Percentiles rank a stretch among this genome's conserved stretches.
These are phyloP conservation scores for Branchipolynoe longqiensis DNA, from an alignment of 2,888 invertebrate genomes.

Conservation along the genomic window DNA sequence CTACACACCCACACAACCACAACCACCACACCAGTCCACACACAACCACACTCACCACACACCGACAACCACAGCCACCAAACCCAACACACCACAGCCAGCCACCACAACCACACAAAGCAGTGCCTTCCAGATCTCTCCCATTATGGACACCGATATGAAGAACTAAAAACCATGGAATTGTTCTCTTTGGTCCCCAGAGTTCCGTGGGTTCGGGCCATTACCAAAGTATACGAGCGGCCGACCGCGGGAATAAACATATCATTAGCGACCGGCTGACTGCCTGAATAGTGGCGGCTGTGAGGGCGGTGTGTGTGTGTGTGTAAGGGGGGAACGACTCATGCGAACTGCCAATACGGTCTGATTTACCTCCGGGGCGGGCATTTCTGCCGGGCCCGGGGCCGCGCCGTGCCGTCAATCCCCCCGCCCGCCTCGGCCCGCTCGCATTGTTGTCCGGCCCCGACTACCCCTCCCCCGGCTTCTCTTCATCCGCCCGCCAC, in stretches of 20 bases:
- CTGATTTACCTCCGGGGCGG: neutral
- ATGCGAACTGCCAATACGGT: constrained; percentile 24
- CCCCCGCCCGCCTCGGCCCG: constrained; percentile 28
- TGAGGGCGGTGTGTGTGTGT: too few species aligned
- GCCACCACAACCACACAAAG: neutral
- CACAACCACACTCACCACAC: too few species aligned
- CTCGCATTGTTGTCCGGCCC: too few species aligned
- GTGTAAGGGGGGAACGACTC: too few species aligned
- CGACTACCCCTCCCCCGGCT: too few species aligned
- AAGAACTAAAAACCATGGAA: too few species aligned
- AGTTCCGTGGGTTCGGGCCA: constrained; percentile 19
- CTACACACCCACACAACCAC: too few species aligned
- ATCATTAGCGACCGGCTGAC: neutral
- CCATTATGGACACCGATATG: too few species aligned
- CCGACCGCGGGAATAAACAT: neutral
- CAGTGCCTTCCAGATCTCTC: too few species aligned
- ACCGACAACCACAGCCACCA: neutral
- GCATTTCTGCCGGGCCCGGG: neutral
- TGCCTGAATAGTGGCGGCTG: neutral
- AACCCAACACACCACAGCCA: neutral
- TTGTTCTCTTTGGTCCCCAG: constrained; percentile 39
- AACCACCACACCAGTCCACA: too few species aligned
- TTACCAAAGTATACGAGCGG: constrained; percentile 33
- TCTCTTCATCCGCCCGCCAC: too few species aligned
- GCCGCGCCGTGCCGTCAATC: constrained; percentile 8